Evolutionary conservation across 2,797 vertebrate species (phyloP).

Genomic region (Trachurus trachurus): DNA sequence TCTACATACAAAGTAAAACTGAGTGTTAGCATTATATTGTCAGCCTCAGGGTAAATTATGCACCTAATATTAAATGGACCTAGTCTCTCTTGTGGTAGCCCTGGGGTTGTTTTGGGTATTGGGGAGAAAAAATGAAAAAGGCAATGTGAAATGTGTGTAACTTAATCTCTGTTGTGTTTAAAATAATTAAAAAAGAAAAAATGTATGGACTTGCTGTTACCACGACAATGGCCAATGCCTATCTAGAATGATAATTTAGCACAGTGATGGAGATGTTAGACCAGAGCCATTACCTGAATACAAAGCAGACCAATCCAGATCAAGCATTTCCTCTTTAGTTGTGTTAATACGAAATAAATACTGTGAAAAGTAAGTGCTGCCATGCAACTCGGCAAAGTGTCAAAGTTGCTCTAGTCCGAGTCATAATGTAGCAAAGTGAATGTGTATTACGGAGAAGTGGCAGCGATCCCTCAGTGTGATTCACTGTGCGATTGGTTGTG

Average conservation of each 20-base stretch:
- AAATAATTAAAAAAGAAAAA: too few relatives aligned
- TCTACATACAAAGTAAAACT: too few relatives aligned
- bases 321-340: background rate
- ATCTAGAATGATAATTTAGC: background rate
- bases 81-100: too few relatives aligned
- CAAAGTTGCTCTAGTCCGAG: slow-evolving; percentile 13
- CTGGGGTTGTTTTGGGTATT: too few relatives aligned
- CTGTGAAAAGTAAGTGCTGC: slow-evolving; percentile 16
- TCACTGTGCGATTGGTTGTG: slow-evolving; percentile 64
- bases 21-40: background rate
- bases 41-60: background rate
- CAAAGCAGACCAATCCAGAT: background rate
- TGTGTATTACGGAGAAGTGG: slow-evolving; percentile 58
- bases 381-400: slow-evolving; percentile 25
- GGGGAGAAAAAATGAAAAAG: too few relatives aligned
- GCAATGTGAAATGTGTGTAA: too few relatives aligned
- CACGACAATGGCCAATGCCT: background rate
- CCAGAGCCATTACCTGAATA: background rate
- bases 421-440: slow-evolving; percentile 29
- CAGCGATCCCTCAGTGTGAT: slow-evolving; percentile 68
- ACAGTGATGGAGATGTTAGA: background rate
- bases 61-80: background rate
- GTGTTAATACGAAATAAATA: slow-evolving; percentile 18
- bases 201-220: background rate
- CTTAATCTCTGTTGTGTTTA: too few relatives aligned